A percentile compares a stretch with the other conserved stretches of the same genome.
phyloP scores from a whole-genome alignment of 2,888 invertebrate species.

The Hypomecis punctinalis region DNA sequence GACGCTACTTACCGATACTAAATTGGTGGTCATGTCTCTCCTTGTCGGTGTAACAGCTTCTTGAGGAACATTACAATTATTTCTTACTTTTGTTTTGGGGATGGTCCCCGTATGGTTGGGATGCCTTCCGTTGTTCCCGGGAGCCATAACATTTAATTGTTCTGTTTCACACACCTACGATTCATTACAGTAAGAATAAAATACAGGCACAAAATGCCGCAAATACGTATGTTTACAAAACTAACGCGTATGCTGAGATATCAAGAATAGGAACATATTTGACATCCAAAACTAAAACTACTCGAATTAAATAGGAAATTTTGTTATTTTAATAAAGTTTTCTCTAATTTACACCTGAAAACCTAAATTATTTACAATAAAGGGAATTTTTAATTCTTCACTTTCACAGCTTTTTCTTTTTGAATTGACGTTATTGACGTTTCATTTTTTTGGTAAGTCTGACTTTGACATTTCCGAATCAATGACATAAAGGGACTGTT shows the following conservation, averaged over 20 bases:
- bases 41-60: slow-evolving; percentile 86
- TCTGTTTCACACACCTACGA: slow-evolving; percentile 46
- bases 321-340: background rate
- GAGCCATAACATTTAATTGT: slow-evolving; percentile 77
- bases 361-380: background rate
- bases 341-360: background rate
- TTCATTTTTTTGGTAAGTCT: background rate
- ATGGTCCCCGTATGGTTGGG: slow-evolving; percentile 87
- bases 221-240: slow-evolving; percentile 37
- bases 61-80: slow-evolving; percentile 85
- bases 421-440: slow-evolving; percentile 1
- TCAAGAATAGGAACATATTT: slow-evolving; percentile 13
- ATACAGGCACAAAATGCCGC: slow-evolving; percentile 20
- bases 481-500: too few species aligned
- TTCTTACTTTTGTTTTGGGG: slow-evolving; percentile 87
- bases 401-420: slow-evolving; percentile 18
- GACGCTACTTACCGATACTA: slow-evolving; percentile 71
- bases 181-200: slow-evolving; percentile 40
- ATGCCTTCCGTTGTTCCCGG: slow-evolving; percentile 81
- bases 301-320: background rate
- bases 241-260: slow-evolving; percentile 31
- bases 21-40: slow-evolving; percentile 83
- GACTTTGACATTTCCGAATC: background rate
- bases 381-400: slow-evolving; percentile 5
- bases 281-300: background rate